phyloP scores from a whole-genome alignment of 2,797 vertebrate species.

The Danio albolineatus region DNA sequence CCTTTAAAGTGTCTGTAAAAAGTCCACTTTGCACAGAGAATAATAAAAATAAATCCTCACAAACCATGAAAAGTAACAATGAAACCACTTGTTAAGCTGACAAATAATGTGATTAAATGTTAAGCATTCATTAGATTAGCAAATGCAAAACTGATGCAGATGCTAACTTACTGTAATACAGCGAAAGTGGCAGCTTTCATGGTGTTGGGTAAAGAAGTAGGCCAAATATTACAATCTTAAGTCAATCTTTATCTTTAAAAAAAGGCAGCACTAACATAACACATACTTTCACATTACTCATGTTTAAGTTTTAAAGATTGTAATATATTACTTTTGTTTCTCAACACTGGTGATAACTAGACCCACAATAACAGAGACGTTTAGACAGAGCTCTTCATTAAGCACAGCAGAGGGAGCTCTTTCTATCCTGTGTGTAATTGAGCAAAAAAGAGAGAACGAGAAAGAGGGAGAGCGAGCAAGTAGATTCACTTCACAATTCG shows the following conservation, averaged over 20 bases:
- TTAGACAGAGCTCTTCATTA: not conserved
- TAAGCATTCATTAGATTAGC: not conserved
- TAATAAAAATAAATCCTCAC: not conserved
- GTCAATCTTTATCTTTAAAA: too few species aligned
- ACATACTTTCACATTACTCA: too few species aligned
- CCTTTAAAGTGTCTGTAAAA: too few species aligned
- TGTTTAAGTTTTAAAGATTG: too few species aligned
- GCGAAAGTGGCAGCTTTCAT: not conserved
- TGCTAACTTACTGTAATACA: not conserved
- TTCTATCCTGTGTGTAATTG: conserved; percentile 39
- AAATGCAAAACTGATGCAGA: not conserved
- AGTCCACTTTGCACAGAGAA: not conserved
- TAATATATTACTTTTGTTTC: too few species aligned
- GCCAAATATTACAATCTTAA: too few species aligned
- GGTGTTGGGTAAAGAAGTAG: not conserved
- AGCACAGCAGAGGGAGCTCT: conserved; percentile 78
- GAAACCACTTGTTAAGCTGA: not conserved
- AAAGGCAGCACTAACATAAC: too few species aligned
- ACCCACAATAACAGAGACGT: not conserved
- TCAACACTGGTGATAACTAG: too few species aligned
- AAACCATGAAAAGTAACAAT: not conserved
- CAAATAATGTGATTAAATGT: not conserved
- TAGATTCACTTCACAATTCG: conserved; percentile 44
- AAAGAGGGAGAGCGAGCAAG: not conserved
- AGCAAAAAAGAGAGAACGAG: conserved; percentile 6